These are phyloP conservation scores for Barbus barbus DNA, from an alignment of 2,113 vertebrate genomes.

Conservation along the genomic window DNA sequence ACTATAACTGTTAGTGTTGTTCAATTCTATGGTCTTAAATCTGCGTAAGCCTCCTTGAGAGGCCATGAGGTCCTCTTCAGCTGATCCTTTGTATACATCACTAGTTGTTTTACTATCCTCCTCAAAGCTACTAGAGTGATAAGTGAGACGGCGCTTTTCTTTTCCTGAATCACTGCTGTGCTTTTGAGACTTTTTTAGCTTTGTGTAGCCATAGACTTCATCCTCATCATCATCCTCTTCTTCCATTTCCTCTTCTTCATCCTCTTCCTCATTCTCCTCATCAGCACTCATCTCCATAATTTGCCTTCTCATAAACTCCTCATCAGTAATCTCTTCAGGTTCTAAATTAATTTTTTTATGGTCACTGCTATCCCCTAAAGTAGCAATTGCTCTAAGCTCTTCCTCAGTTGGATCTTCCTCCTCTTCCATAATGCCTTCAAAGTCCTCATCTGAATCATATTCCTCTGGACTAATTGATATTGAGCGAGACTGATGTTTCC, in stretches of 20 bases:
- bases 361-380: slow-evolving; percentile 83
- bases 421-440: slow-evolving; percentile 91
- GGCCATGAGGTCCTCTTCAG: slow-evolving; percentile 79
- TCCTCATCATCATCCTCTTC: slow-evolving; percentile 89
- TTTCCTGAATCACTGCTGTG: slow-evolving; percentile 81
- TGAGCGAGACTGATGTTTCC: slow-evolving; percentile 87
- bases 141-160: slow-evolving; percentile 85
- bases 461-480: slow-evolving; percentile 92
- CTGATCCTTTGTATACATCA: slow-evolving; percentile 75
- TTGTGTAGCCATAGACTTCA: slow-evolving; percentile 77
- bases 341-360: slow-evolving; percentile 78
- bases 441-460: slow-evolving; percentile 92
- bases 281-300: slow-evolving; percentile 98
- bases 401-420: slow-evolving; percentile 84
- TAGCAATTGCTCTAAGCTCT: slow-evolving; percentile 73
- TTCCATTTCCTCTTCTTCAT: slow-evolving; percentile 67
- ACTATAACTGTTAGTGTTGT: slow-evolving; percentile 87
- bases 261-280: slow-evolving; percentile 86
- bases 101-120: slow-evolving; percentile 83
- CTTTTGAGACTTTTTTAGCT: slow-evolving; percentile 82
- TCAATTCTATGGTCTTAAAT: slow-evolving; percentile 97
- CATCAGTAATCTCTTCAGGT: slow-evolving; percentile 80
- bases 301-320: slow-evolving; percentile 96
- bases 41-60: slow-evolving; percentile 90
- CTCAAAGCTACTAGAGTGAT: slow-evolving; percentile 83